Percentiles rank a stretch among this genome's conserved stretches.
Conservation (phyloP, 2,113 vertebrate genomes). For the Dipodomys stephensi region DNA sequence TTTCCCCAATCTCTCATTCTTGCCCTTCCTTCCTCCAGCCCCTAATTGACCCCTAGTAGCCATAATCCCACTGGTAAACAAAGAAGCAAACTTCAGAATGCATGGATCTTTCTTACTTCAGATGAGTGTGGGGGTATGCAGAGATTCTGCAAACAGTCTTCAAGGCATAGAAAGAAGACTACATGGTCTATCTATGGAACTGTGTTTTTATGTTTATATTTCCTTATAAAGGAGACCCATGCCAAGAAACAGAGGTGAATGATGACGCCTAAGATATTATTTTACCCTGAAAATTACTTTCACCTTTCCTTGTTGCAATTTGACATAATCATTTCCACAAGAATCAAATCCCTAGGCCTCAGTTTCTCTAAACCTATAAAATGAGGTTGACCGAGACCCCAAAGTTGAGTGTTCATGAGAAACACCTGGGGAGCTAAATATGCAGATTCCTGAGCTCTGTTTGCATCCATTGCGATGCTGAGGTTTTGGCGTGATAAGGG, state of each 20-base stretch:
- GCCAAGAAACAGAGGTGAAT: conserved; percentile 44
- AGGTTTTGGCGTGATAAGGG: background rate
- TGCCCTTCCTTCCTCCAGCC: background rate
- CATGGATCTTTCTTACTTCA: background rate
- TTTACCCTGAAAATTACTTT: conserved; percentile 76
- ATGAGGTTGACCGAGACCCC: background rate
- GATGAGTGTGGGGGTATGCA: background rate
- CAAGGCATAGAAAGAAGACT: conserved; percentile 1
- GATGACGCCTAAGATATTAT: conserved; percentile 70
- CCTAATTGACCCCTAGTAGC: background rate
- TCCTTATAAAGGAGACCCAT: conserved; percentile 45
- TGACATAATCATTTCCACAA: conserved; percentile 72
- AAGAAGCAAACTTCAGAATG: background rate
- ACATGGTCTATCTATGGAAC: background rate
- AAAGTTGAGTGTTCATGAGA: conserved; percentile 34
- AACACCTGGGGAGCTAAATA: conserved; percentile 38
- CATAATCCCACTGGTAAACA: background rate
- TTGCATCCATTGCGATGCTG: background rate
- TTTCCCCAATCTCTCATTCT: background rate
- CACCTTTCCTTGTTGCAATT: conserved; percentile 70
- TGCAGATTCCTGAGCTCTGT: background rate
- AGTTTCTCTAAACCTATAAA: conserved; percentile 72
- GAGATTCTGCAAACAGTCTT: background rate
- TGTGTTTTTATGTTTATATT: conserved; percentile 55
- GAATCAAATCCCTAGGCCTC: conserved; percentile 68